A percentile compares a stretch with the other conserved stretches of the same genome.
These are phyloP conservation scores for Alloscopus bannaensis DNA, from an alignment of 2,888 invertebrate species.

Conservation along the genomic window DNA sequence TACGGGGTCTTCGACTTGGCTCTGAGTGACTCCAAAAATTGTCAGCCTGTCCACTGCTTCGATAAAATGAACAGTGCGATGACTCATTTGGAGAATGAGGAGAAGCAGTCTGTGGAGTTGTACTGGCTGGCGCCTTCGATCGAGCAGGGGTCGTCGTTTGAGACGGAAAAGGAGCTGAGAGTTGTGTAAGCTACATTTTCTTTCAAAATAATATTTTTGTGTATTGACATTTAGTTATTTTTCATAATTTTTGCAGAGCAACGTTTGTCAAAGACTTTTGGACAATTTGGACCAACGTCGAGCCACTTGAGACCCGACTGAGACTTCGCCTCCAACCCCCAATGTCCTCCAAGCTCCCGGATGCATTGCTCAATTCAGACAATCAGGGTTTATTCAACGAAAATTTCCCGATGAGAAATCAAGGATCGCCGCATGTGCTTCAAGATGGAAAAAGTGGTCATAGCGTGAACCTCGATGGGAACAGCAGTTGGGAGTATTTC, in stretches of 20 bases:
- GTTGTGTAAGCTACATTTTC: slow-evolving; percentile 30
- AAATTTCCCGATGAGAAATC: too few relatives aligned
- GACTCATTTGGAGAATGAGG: slow-evolving; percentile 43
- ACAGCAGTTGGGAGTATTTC: slow-evolving; percentile 48
- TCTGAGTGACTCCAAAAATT: slow-evolving; percentile 17
- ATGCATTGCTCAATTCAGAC: background rate
- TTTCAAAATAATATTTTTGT: background rate
- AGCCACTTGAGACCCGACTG: slow-evolving; percentile 1
- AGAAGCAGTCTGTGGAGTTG: slow-evolving; percentile 44
- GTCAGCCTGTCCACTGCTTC: slow-evolving; percentile 53
- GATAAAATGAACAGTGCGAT: slow-evolving; percentile 44
- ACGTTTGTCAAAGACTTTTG: slow-evolving; percentile 59
- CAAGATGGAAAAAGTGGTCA: background rate
- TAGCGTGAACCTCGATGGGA: slow-evolving; percentile 20
- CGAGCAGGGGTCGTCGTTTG: background rate
- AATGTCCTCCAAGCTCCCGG: slow-evolving; percentile 1
- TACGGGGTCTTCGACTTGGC: slow-evolving; percentile 43
- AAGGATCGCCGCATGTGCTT: slow-evolving; percentile 3
- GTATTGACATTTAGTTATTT: background rate
- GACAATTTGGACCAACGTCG: slow-evolving; percentile 53
- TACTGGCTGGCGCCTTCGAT: slow-evolving; percentile 53
- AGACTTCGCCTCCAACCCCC: background rate
- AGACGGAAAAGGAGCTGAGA: slow-evolving; percentile 32
- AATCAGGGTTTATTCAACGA: too few relatives aligned
- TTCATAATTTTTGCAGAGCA: slow-evolving; percentile 21